Evolutionary conservation across 2,113 vertebrate species (phyloP).

Genomic region (Pyxicephalus adspersus): DNA sequence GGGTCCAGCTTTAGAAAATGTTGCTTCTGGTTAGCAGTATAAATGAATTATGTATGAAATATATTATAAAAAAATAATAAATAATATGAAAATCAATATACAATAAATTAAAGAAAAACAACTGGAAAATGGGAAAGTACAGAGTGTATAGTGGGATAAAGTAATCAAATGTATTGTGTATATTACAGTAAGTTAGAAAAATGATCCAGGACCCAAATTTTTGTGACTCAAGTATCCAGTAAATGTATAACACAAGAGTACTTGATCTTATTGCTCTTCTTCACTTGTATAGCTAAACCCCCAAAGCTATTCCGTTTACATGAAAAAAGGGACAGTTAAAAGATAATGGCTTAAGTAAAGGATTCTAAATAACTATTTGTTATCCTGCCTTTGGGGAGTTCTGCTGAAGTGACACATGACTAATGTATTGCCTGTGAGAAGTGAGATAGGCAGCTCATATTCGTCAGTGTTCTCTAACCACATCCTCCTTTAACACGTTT

Average conservation of each 20-base stretch:
- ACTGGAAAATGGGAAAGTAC: no score
- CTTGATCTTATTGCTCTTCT: slow-evolving; percentile 43
- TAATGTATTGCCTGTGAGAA: slow-evolving; percentile 47
- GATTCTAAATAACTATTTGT: slow-evolving; percentile 69
- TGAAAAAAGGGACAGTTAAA: slow-evolving; percentile 69
- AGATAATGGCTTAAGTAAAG: slow-evolving; percentile 66
- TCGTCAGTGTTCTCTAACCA: background rate
- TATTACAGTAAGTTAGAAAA: slow-evolving; percentile 29
- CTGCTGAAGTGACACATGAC: slow-evolving; percentile 69
- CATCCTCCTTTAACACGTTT: slow-evolving; percentile 8
- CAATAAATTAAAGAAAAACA: no score
- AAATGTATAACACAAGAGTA: slow-evolving; percentile 22
- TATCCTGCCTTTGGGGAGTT: slow-evolving; percentile 65
- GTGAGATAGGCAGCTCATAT: background rate
- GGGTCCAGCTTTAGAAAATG: no score
- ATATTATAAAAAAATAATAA: no score
- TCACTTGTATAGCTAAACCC: slow-evolving; percentile 65
- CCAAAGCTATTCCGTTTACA: slow-evolving; percentile 66
- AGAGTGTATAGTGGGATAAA: background rate
- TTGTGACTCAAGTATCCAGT: slow-evolving; percentile 17
- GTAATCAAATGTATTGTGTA: background rate
- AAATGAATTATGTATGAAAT: no score
- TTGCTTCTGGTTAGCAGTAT: background rate
- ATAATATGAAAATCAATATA: no score
- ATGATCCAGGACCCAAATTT: slow-evolving; percentile 2